These are phyloP conservation scores for Tolmerus cingulatus DNA, from an alignment of 2,888 invertebrate genomes.

Conservation along the genomic window DNA sequence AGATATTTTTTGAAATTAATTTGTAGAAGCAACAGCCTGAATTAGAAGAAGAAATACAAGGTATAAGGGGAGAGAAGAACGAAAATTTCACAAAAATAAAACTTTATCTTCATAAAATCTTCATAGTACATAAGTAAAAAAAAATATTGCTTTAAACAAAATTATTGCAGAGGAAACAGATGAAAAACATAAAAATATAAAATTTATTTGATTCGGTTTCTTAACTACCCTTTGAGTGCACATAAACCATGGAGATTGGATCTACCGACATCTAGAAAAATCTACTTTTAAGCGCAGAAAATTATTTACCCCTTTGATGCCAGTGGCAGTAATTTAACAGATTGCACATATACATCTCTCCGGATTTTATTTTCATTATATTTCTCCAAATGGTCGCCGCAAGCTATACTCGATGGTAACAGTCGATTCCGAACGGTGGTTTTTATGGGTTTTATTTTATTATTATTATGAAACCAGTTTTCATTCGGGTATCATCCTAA, in stretches of 20 bases:
- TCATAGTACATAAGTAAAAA: neutral
- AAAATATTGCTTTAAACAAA: neutral
- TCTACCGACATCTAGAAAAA: neutral
- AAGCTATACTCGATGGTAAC: neutral
- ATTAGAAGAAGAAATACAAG: too few species aligned
- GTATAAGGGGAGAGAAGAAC: too few species aligned
- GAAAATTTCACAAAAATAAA: neutral
- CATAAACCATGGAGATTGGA: neutral
- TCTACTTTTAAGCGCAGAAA: neutral
- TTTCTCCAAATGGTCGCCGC: neutral
- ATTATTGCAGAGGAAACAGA: neutral
- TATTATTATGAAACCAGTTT: constrained; percentile 14
- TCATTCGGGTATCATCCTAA: constrained; percentile 18
- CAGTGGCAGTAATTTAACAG: neutral
- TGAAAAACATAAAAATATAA: neutral
- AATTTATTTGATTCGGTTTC: neutral
- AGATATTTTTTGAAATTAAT: too few species aligned
- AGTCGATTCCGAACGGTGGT: neutral
- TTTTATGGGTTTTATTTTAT: neutral
- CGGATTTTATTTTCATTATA: neutral
- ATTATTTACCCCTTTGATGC: neutral
- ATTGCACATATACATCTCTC: neutral
- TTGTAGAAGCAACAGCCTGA: too few species aligned
- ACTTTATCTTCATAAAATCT: neutral
- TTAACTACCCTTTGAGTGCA: neutral